These are phyloP conservation scores for Plagiodera versicolora DNA, from an alignment of 2,888 invertebrate genomes.

Conservation along the genomic window DNA sequence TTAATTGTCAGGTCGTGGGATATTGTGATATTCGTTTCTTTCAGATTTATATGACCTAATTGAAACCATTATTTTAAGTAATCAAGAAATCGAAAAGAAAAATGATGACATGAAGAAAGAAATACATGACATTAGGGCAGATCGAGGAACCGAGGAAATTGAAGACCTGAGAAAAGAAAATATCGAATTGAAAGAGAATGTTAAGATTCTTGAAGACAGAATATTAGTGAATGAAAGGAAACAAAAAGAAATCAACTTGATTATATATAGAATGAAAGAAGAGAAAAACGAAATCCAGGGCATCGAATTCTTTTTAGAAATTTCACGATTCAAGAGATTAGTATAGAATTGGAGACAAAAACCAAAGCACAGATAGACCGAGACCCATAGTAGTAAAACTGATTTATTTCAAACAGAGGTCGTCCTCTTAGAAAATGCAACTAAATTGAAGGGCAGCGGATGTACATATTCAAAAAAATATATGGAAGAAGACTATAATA, in stretches of 20 bases:
- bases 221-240: constrained; percentile 6
- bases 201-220: neutral
- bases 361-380: neutral
- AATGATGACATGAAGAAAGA: no score
- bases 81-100: no score
- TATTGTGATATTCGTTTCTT: no score
- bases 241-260: constrained; percentile 2
- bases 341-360: constrained; percentile 4
- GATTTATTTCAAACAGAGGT: constrained; percentile 6
- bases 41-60: no score
- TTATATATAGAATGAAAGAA: constrained; percentile 5
- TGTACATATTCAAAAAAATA: neutral
- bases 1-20: no score
- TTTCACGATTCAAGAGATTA: neutral
- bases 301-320: neutral
- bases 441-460: constrained; percentile 2
- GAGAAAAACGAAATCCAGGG: constrained; percentile 4
- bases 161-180: constrained; percentile 7
- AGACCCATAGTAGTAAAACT: constrained; percentile 8
- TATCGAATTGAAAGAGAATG: neutral
- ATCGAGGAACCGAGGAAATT: no score
- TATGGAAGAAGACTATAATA: neutral
- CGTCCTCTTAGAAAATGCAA: neutral
- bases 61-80: no score
- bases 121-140: no score